Base-by-base conservation (phyloP, 2,797 vertebrate species). In the Lacerta bilineata region DNA sequence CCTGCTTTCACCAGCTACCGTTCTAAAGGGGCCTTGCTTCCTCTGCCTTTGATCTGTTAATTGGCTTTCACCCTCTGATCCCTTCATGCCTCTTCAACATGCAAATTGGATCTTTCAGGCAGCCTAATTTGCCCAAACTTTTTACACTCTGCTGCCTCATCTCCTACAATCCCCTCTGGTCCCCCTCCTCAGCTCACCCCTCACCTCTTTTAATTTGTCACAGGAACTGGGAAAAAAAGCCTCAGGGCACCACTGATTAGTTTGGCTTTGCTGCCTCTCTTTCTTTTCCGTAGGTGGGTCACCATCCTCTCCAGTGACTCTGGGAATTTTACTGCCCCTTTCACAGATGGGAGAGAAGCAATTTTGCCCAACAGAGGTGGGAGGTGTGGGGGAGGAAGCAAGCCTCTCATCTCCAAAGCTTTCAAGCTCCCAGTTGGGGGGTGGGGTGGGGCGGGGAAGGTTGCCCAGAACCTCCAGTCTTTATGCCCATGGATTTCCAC, bases 31-130 rank as follows among this genome's bases (percentile, higher is more conserved):
- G 13, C 5, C 50, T 87, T 59, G 25, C 11, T 61, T 79, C 82
- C 89, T 78, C 85, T 90, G 76, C 83, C 86, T 92, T 91, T 86
- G 80, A 90, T 89, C 88, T 50, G 85, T 81, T 90, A 89, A 93
- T 90, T 91, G 93, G 88, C 90, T 93, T 93, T 91, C 85, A 83
- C 85, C 83, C 64, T 93, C 69, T 20, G 66, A 61, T 83, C 87
- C 89, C 87, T 91, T 88, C 36, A 84, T 10, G 43, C 91, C 88
- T 85, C 84, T 87, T 79, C 23, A 39, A 78, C 78, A 84, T 4
- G 41, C 68, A 89, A 93, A 92, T 27, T 88, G 85, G 68, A 76
- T 78, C 59, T 86, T 87, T 83, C 81, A 85, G 79, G 71, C 87
- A 72, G 77, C 50, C 84, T 88, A 83, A 5, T 82, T 89, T 74